Percentiles rank a stretch among this genome's conserved stretches.
These are phyloP conservation scores for Tortrix viridana DNA, from an alignment of 2,888 invertebrate species.

Conservation along the genomic window DNA sequence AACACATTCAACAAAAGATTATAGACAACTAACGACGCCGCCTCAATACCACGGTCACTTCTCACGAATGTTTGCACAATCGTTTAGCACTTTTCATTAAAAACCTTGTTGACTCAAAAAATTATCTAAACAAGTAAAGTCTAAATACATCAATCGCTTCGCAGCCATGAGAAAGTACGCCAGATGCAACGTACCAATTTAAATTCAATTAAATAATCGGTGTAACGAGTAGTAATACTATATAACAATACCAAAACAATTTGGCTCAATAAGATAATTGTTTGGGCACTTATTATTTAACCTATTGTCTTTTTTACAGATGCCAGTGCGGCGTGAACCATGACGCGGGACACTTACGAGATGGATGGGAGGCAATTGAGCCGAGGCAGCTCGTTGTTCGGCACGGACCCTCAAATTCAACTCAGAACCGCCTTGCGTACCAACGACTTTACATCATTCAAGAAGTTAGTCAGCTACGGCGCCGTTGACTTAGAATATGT, in stretches of 20 bases:
- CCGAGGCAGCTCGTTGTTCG: conserved; percentile 75
- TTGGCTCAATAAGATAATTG: conserved; percentile 65
- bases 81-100: conserved; percentile 62
- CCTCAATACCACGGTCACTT: conserved; percentile 55
- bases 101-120: conserved; percentile 56
- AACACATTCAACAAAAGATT: conserved; percentile 47
- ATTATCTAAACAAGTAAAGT: conserved; percentile 38
- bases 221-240: conserved; percentile 45
- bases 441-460: conserved; percentile 81
- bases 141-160: conserved; percentile 31
- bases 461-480: conserved; percentile 74
- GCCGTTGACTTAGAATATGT: conserved; percentile 80
- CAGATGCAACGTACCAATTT: conserved; percentile 57
- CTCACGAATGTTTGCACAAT: conserved; percentile 64
- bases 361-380: conserved; percentile 71
- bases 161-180: conserved; percentile 42
- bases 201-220: conserved; percentile 64
- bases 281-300: conserved; percentile 46
- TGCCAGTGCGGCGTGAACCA: conserved; percentile 70
- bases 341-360: conserved; percentile 78
- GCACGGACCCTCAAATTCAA: conserved; percentile 74
- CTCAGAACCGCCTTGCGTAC: conserved; percentile 79
- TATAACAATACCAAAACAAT: conserved; percentile 51
- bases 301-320: conserved; percentile 65
- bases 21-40: conserved; percentile 45